phyloP scores from a whole-genome alignment of 2,888 invertebrate genomes.

The Harpalus rufipes region DNA sequence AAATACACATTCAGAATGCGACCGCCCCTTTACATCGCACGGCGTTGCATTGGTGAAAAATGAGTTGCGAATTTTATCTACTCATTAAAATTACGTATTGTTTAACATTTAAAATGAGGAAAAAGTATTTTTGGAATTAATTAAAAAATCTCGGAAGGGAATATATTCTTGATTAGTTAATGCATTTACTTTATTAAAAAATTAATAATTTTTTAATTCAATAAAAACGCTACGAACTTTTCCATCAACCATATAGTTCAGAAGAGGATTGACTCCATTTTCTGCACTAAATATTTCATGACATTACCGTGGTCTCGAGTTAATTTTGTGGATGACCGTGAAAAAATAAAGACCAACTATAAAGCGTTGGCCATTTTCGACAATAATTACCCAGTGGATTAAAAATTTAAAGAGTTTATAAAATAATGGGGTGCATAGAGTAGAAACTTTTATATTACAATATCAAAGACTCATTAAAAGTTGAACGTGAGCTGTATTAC shows the following conservation, averaged over 20 bases:
- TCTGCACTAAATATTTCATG: slow-evolving; percentile 21
- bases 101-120: too few relatives aligned
- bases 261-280: slow-evolving; percentile 54
- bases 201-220: too few relatives aligned
- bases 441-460: slow-evolving; percentile 67
- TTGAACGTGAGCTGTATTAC: slow-evolving; percentile 67
- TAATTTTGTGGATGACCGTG: slow-evolving; percentile 55
- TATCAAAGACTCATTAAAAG: slow-evolving; percentile 68
- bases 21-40: too few relatives aligned
- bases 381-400: slow-evolving; percentile 66
- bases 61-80: too few relatives aligned
- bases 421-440: slow-evolving; percentile 67
- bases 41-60: too few relatives aligned
- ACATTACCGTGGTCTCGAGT: slow-evolving; percentile 23
- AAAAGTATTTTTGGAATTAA: too few relatives aligned
- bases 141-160: too few relatives aligned
- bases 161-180: too few relatives aligned
- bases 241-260: not conserved
- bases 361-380: slow-evolving; percentile 53
- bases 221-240: too few relatives aligned
- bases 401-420: slow-evolving; percentile 67
- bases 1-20: too few relatives aligned
- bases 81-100: too few relatives aligned
- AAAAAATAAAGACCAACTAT: slow-evolving; percentile 43
- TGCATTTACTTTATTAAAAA: too few relatives aligned